Evolutionary conservation across 2,888 invertebrate genomes (phyloP).

Genomic region (Rhodophaea formosa): DNA sequence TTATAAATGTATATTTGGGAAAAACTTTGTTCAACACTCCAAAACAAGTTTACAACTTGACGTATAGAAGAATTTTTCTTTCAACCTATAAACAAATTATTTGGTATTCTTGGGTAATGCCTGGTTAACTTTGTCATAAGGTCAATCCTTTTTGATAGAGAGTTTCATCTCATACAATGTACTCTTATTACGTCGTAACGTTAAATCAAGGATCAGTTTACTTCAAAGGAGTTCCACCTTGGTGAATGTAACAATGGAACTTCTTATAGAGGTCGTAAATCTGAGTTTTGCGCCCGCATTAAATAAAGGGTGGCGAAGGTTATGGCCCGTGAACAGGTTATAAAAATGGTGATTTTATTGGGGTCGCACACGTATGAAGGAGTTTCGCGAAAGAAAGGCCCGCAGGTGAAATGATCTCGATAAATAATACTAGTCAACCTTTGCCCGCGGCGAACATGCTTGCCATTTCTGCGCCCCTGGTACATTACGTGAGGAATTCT

Average conservation of each 20-base stretch:
- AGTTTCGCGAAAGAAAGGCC: slow-evolving; percentile 26
- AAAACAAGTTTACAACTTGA: too few relatives aligned
- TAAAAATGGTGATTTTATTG: slow-evolving; percentile 62
- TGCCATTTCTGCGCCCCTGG: slow-evolving; percentile 32
- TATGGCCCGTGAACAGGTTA: slow-evolving; percentile 52
- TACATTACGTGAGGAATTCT: slow-evolving; percentile 28
- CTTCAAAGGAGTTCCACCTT: slow-evolving; percentile 31
- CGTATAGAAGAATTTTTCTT: too few relatives aligned
- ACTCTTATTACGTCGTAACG: slow-evolving; percentile 26
- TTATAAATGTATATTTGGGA: too few relatives aligned
- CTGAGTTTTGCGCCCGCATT: slow-evolving; percentile 46
- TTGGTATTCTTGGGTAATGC: neutral
- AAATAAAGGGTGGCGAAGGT: slow-evolving; percentile 52
- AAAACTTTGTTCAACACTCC: too few relatives aligned
- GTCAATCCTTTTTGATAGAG: neutral
- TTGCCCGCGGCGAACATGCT: slow-evolving; percentile 32
- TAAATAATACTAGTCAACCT: slow-evolving; percentile 40
- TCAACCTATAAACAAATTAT: too few relatives aligned
- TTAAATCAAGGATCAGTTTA: slow-evolving; percentile 33
- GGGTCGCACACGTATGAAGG: slow-evolving; percentile 42
- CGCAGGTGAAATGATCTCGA: slow-evolving; percentile 38
- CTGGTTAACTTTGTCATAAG: neutral
- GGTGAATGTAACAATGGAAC: slow-evolving; percentile 39
- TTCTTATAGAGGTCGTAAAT: slow-evolving; percentile 43
- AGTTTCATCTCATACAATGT: slow-evolving; percentile 21